Evolutionary conservation across 2,113 vertebrate species (phyloP), one percentile per base, ranked within the genome.

Genomic region (Chamaea fasciata): DNA sequence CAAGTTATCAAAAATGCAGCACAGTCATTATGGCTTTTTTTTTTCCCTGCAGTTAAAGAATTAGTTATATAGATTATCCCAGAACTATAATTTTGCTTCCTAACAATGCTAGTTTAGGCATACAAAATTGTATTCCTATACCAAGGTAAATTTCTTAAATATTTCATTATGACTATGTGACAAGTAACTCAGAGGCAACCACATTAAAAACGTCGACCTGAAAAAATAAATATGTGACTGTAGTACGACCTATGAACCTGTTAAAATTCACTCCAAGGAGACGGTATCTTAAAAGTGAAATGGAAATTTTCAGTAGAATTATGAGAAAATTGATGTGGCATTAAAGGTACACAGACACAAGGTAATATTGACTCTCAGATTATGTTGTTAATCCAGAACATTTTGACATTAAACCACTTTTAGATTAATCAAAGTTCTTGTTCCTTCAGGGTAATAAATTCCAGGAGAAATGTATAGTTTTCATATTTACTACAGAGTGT

Each of bases 1-100:
- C 53, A 90, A 92, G 22, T 83, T 87, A 41, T 88, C 59, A 76
- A 81, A 94, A 86, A 86, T 52, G 20, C 11, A 92, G 24, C 60
- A 52, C 37, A 55, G 33, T 41, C 20, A 19, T 46, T 49, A 23
- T 1, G 3, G 27, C 18, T 92, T 89, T 90, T 79, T 47, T 56
- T 83, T 89, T 73, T 6, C 14, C 41, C n/a, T 85, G 44, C n/a
- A 75, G 44, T 28, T 53, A 27, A 12, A 87, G 73, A 79, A 76
- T 44, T 6, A 69, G 68, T 56, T 84, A 19, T 47, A 41, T 74
- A 68, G 10, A 42, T 91, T 69, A 55, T n/a, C 5, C 7, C 35
- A 77, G 60, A 67, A 60, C 16, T 35, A 13, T 60, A 56, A 37
- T 22, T 68, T 27, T 55, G 6, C 8, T 30, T 87, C 47, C 11